A percentile compares a stretch with the other conserved stretches of the same genome.
These are phyloP conservation scores for Cyclina sinensis DNA, from an alignment of 1,140 invertebrate species.

Conservation along the genomic window DNA sequence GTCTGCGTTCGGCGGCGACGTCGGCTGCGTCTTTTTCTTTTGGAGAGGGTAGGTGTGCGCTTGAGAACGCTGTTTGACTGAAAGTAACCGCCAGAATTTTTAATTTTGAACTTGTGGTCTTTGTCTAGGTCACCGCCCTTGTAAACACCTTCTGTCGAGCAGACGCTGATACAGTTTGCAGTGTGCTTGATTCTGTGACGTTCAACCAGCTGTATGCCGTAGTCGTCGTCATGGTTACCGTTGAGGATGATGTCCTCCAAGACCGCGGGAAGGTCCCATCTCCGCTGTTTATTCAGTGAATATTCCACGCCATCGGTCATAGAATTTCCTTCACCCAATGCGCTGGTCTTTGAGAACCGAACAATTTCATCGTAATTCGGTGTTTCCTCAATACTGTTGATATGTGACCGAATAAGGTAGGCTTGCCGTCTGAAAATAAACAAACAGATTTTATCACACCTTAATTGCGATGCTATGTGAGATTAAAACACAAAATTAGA, in stretches of 20 bases:
- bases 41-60: neutral
- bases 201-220: conserved; percentile 50
- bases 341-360: conserved; percentile 23
- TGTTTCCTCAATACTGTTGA: neutral
- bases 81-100: conserved; percentile 27
- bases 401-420: conserved; percentile 21
- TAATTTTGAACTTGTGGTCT: conserved; percentile 15
- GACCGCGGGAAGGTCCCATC: conserved; percentile 49
- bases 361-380: neutral
- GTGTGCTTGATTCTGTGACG: conserved; percentile 16
- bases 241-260: conserved; percentile 15
- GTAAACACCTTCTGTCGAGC: conserved; percentile 3
- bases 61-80: conserved; percentile 48
- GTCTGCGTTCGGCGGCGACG: neutral
- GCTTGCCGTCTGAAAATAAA: conserved; percentile 10
- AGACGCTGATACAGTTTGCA: conserved; percentile 47
- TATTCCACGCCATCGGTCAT: conserved; percentile 40
- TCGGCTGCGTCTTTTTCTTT: neutral
- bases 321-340: conserved; percentile 17
- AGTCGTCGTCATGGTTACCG: neutral
- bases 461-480: too few species aligned
- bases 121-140: neutral
- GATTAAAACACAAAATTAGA: too few species aligned
- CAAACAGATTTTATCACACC: too few species aligned
- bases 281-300: conserved; percentile 59